A percentile compares a stretch with the other conserved stretches of the same genome.
phyloP scores from a whole-genome alignment of 2,888 invertebrate genomes.

The Hypomecis atomaria region DNA sequence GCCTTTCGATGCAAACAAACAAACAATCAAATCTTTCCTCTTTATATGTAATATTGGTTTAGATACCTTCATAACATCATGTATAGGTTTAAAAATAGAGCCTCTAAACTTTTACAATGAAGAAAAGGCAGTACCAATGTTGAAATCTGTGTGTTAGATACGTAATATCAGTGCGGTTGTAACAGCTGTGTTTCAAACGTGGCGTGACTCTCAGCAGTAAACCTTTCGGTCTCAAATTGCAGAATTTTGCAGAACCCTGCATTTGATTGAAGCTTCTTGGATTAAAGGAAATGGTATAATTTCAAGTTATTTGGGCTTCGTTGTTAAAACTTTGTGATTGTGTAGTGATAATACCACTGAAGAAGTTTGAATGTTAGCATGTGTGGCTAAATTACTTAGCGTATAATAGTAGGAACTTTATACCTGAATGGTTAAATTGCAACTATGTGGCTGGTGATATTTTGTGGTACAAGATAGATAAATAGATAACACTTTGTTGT shows the following conservation, averaged over 20 bases:
- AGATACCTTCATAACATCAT: not conserved
- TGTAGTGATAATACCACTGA: not conserved
- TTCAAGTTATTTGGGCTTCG: conserved; percentile 10
- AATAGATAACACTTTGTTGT: no score
- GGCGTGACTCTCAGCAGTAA: conserved; percentile 57
- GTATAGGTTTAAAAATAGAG: not conserved
- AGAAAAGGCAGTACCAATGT: not conserved
- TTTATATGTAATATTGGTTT: no score
- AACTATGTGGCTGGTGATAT: not conserved
- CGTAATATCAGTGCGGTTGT: conserved; percentile 55
- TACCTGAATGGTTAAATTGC: no score
- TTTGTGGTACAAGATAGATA: no score
- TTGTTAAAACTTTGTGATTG: conserved; percentile 16
- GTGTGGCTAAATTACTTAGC: conserved; percentile 4
- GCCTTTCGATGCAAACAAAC: no score
- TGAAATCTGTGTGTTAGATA: conserved; percentile 41
- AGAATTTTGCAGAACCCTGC: conserved; percentile 33
- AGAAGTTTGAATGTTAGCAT: not conserved
- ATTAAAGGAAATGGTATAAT: conserved; percentile 13
- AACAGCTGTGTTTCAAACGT: conserved; percentile 58
- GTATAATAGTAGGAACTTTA: no score
- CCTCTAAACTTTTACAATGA: not conserved
- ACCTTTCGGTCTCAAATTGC: conserved; percentile 47
- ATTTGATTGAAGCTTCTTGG: conserved; percentile 31
- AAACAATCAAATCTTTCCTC: no score